A percentile compares a stretch with the other conserved stretches of the same genome.
phyloP scores from a whole-genome alignment of 2,797 vertebrate species.

The Uromys caudimaculatus region DNA sequence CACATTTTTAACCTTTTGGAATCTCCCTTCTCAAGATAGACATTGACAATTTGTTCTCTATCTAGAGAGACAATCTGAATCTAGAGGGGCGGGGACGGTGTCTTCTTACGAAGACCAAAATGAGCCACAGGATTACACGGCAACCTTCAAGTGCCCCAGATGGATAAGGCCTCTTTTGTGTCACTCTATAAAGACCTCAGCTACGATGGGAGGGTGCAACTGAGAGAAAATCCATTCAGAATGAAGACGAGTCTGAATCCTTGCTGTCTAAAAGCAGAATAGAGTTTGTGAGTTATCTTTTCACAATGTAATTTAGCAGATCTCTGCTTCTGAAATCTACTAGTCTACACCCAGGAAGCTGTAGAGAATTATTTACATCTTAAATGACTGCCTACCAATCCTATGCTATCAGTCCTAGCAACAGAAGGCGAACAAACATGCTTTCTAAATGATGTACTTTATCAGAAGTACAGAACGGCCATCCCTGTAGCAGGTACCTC shows the following conservation, averaged over 20 bases:
- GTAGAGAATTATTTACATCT: neutral
- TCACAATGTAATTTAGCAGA: neutral
- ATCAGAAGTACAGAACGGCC: neutral
- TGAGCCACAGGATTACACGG: neutral
- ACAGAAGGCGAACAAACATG: neutral
- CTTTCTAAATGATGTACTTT: neutral
- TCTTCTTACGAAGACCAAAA: neutral
- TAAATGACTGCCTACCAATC: neutral
- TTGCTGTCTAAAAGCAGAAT: constrained; percentile 12
- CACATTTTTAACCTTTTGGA: constrained; percentile 52
- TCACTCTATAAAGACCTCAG: neutral
- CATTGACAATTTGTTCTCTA: constrained; percentile 1
- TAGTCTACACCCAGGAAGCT: neutral
- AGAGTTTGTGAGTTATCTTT: constrained; percentile 15
- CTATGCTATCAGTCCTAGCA: neutral
- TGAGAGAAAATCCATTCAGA: neutral
- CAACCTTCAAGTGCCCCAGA: neutral
- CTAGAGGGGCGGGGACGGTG: neutral
- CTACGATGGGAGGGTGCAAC: neutral
- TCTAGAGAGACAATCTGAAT: neutral
- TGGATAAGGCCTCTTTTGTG: neutral
- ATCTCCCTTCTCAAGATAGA: constrained; percentile 29
- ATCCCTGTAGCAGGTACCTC: neutral
- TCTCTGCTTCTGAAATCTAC: neutral
- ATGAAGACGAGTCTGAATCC: neutral